Evolutionary conservation across 2,888 invertebrate species (phyloP).

Genomic region (Camptogramma bilineatum): DNA sequence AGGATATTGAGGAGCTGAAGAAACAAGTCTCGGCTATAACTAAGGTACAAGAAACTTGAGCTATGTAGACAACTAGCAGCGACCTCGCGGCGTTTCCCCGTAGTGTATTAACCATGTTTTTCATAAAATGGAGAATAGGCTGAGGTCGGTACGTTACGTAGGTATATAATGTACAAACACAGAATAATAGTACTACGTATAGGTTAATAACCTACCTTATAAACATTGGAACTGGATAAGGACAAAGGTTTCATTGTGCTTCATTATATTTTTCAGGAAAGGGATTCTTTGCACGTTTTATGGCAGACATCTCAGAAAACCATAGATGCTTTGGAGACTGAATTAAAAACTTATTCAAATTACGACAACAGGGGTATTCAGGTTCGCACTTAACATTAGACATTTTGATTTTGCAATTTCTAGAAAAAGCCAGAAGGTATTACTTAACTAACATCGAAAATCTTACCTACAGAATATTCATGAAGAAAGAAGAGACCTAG

Average conservation of each 20-base stretch:
- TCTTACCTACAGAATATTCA: conserved; percentile 61
- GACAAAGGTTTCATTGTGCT: no score
- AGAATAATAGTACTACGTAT: no score
- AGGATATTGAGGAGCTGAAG: conserved; percentile 68
- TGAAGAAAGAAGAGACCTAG: conserved; percentile 82
- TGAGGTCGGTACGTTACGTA: no score
- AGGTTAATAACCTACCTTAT: no score
- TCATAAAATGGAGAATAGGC: no score
- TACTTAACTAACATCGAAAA: neutral
- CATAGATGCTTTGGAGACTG: conserved; percentile 88
- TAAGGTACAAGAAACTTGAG: conserved; percentile 54
- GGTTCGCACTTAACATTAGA: no score
- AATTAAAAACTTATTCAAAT: conserved; percentile 85
- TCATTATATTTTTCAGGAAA: conserved; percentile 78
- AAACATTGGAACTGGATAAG: no score
- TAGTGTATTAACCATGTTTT: no score
- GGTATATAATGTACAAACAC: no score
- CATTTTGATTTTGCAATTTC: no score
- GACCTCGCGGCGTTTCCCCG: no score
- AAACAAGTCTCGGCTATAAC: conserved; percentile 68
- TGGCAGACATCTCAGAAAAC: conserved; percentile 89
- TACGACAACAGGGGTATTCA: conserved; percentile 64
- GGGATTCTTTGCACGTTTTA: conserved; percentile 86
- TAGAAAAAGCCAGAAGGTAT: neutral
- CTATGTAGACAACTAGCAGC: no score